Percentiles rank a stretch among this genome's conserved stretches.
Conservation (phyloP, 30 jellyfish, hydroid and myxozoan species). For the Chrysaora quinquecirrha region DNA sequence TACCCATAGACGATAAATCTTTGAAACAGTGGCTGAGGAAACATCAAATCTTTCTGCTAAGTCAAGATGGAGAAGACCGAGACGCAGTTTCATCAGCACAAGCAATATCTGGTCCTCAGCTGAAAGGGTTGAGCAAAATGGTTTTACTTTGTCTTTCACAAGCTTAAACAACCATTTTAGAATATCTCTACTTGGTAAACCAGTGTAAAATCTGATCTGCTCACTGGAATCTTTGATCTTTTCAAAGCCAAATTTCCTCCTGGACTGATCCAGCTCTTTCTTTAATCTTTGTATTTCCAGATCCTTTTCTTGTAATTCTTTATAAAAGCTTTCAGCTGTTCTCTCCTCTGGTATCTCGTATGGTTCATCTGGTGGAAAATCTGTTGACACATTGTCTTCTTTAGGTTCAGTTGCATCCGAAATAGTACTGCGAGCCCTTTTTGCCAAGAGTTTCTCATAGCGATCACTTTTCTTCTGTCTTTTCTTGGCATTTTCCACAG, state of each 20-base stretch:
- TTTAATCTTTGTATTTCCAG: background rate
- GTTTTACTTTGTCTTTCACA: constrained; percentile 11
- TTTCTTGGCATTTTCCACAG: no score
- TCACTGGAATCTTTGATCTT: background rate
- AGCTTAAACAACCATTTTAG: constrained; percentile 31
- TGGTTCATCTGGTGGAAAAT: no score
- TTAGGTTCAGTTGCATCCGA: no score
- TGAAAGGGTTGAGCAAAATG: background rate
- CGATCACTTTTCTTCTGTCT: no score
- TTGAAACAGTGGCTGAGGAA: constrained; percentile 14
- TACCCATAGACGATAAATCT: constrained; percentile 18
- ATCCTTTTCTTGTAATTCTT: background rate
- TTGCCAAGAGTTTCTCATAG: no score
- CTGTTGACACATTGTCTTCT: no score
- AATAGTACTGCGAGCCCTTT: no score
- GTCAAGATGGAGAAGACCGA: constrained; percentile 40
- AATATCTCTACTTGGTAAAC: constrained; percentile 14
- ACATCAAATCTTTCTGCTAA: constrained; percentile 39
- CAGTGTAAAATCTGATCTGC: constrained; percentile 34
- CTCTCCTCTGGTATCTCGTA: no score
- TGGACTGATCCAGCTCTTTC: background rate
- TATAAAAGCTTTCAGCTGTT: no score
- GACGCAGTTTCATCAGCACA: constrained; percentile 45
- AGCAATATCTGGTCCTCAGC: constrained; percentile 24
- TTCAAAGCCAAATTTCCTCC: constrained; percentile 3